Evolutionary conservation across 2,797 vertebrate species (phyloP).

Genomic region (Arnoldichthys spilopterus): DNA sequence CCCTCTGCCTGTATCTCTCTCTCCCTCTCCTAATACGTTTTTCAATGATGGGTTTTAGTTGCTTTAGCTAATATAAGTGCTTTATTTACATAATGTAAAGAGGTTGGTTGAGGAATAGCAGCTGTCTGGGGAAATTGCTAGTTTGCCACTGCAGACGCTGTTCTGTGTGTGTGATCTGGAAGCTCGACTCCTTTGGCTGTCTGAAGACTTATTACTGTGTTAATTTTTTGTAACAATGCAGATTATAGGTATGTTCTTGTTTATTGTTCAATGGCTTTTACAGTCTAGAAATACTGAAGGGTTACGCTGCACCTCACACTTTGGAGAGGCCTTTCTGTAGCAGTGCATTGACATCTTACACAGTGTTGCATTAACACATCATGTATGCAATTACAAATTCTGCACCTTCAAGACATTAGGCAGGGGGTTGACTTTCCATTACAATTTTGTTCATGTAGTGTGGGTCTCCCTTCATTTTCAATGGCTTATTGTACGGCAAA

Average conservation of each 20-base stretch:
- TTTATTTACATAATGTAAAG: not conserved
- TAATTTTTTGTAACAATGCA: conserved; percentile 4
- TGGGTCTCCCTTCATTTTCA: not conserved
- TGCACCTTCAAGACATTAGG: not conserved
- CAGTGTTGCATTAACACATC: not conserved
- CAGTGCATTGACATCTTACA: not conserved
- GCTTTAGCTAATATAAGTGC: not conserved
- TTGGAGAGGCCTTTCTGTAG: conserved; percentile 16
- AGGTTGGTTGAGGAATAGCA: not conserved
- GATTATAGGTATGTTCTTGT: not conserved
- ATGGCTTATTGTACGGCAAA: not conserved
- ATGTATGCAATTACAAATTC: no score
- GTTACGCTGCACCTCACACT: not conserved
- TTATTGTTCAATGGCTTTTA: not conserved
- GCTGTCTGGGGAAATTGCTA: not conserved
- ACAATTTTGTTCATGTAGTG: not conserved
- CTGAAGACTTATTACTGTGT: not conserved
- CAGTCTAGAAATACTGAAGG: not conserved
- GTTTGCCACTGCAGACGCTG: not conserved
- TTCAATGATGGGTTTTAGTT: not conserved
- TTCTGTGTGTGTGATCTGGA: conserved; percentile 6
- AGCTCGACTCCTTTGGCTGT: not conserved
- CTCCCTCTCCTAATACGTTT: not conserved
- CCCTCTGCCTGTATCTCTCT: not conserved
- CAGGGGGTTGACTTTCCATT: not conserved